Base-by-base conservation (phyloP, 2,888 invertebrate genomes). In the Cheilosia urbana region DNA sequence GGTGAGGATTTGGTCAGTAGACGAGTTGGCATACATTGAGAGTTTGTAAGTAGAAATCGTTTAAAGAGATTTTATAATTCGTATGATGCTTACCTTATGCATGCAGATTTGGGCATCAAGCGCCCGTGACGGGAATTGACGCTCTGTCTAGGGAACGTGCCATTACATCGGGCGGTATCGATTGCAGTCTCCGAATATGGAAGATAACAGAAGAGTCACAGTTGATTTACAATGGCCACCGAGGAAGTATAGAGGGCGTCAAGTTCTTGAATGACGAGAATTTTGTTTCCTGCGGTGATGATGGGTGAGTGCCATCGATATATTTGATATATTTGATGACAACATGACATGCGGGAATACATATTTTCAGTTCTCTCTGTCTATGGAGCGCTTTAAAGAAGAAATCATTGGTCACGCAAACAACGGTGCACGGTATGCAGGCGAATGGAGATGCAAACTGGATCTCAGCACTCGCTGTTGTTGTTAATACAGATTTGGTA, bases 121-220 rank as follows among this genome's bases (percentile, higher is more conserved):
- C 96, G 89, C 93, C 94, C 2, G 95, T 99, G 9, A 96, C 96
- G 4, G 95, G 96, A 9, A 96, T 99, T 87, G 99, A 99, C 93
- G 96, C 97, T 11, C 93, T 99, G 77, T 94, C 95, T 37, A 94
- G 96, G 88, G 98, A 99, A 90, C 93, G 98, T 87, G 97, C 97
- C 4, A 94, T 99, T 13, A 97, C 98, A 0, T 95, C 96, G 19
- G 99, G 99, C 17, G 98, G 98, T 4, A 94, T 96, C 83, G 99
- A 99, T 90, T 94, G 95, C 49, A 95, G 97, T 1, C 93, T 98
- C 19, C 94, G 99, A 88, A 94, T 99, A 88, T 99, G 99, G 99
- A 99, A 99, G 92, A 96, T 99, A 76, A 95, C 96, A 1, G 99
- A 99, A 93, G 99, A 99, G 91, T 98, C 98, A 19, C 99, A 99